Evolutionary conservation across 2,113 vertebrate species (phyloP).

Genomic region (Grantiella picta): DNA sequence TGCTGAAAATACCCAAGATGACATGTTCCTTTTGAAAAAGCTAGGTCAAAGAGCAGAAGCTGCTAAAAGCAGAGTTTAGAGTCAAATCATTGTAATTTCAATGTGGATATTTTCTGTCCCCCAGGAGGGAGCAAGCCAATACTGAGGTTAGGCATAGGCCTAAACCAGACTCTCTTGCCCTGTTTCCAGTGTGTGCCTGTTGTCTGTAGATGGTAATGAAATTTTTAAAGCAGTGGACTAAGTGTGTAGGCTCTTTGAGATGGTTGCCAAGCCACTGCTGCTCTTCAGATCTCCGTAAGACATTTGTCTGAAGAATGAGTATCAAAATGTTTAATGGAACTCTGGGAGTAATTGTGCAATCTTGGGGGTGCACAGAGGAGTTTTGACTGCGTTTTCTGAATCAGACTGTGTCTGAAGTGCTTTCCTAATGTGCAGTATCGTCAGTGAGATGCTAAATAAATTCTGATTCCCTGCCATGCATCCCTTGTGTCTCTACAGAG

Average conservation of each 20-base stretch:
- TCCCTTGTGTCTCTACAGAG: background rate
- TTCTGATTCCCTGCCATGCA: background rate
- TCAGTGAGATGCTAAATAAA: background rate
- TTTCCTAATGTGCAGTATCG: background rate
- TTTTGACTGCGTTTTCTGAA: background rate
- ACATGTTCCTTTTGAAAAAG: background rate
- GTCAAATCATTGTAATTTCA: background rate
- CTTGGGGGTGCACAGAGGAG: background rate
- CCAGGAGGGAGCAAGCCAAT: background rate
- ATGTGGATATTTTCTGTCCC: background rate
- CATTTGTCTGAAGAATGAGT: background rate
- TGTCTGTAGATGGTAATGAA: background rate
- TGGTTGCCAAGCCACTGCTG: background rate
- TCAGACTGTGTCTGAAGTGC: background rate
- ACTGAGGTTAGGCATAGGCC: background rate
- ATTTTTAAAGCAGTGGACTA: background rate
- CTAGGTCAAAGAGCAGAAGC: background rate
- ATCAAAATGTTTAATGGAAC: background rate
- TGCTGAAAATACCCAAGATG: background rate
- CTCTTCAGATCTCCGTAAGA: background rate
- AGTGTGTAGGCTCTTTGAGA: background rate
- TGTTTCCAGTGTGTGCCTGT: background rate
- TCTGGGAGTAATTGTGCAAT: background rate
- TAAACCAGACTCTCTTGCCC: background rate
- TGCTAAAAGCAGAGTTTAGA: background rate